A percentile compares a stretch with the other conserved stretches of the same genome.
phyloP scores from a whole-genome alignment of 2,888 invertebrate genomes.

The Meta bourneti region DNA sequence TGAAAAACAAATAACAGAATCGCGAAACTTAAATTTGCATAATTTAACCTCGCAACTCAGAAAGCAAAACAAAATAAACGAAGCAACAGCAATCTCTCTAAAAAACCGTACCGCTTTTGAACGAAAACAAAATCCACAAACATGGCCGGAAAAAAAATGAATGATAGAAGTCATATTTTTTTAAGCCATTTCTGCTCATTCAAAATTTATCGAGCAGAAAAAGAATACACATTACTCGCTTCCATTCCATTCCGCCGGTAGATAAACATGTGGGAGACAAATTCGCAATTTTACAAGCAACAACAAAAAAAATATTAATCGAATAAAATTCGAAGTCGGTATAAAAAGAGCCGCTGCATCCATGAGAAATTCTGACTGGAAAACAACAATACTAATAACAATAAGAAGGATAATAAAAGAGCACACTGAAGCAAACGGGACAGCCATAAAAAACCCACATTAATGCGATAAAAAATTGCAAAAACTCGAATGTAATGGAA shows the following conservation, averaged over 20 bases:
- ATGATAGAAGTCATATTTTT: conserved; percentile 11
- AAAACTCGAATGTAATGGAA: not conserved
- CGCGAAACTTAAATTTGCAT: too few relatives aligned
- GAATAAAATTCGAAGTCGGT: not conserved
- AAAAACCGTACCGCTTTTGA: too few relatives aligned
- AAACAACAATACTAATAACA: conserved; percentile 8
- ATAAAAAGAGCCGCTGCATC: not conserved
- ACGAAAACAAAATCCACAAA: not conserved
- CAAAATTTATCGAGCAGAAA: conserved; percentile 37
- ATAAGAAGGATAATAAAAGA: not conserved
- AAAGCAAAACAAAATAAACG: not conserved
- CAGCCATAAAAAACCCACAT: conserved; percentile 36
- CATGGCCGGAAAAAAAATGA: not conserved
- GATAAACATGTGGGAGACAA: conserved; percentile 28
- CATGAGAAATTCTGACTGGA: not conserved
- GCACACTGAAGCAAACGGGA: conserved; percentile 2
- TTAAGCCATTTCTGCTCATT: conserved; percentile 25
- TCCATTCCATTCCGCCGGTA: not conserved
- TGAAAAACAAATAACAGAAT: too few relatives aligned
- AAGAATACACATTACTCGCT: conserved; percentile 3
- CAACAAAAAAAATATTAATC: conserved; percentile 7
- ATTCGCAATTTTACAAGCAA: conserved; percentile 34
- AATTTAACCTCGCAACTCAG: too few relatives aligned
- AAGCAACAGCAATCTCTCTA: too few relatives aligned
- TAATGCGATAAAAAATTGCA: conserved; percentile 9